Base-by-base conservation (phyloP, 1,140 invertebrate genomes). In the Ridgeia piscesae region DNA sequence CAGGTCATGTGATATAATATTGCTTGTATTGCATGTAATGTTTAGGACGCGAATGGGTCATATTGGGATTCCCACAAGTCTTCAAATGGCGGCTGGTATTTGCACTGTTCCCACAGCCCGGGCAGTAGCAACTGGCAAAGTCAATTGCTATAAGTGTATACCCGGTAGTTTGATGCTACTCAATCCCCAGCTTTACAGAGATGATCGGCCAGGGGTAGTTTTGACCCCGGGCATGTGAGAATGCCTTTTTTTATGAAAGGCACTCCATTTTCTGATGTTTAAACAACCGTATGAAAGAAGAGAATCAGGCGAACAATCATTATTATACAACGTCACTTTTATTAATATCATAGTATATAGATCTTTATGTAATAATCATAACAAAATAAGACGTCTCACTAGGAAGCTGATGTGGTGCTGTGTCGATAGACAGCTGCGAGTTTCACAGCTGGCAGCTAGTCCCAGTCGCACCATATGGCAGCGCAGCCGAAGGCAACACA, bases 311-410 rank as follows among this genome's bases (percentile, higher is more conserved):
- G 0, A 77, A 1, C 58, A 21, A 8, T 77, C 58, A 77, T 77
- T 77, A 77, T 77, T 77, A 77, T 77, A 77, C 58, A 77, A 77
- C 58, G 58, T 77, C 58, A 77, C 58, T 77, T n/a, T 77, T 77
- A 77, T 77, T 77, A 77, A 77, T 77, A 77, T 77, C 58, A 21
- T 77, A 77, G 58, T 77, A 77, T 77, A 77, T 77, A 77, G 58
- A 77, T 77, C 58, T 77, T 77, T 77, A 77, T 77, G 58, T 77
- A 77, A 27, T 77, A 77, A 77, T 77, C 58, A 77, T 77, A 77
- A 77, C 27, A 77, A 77, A 77, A 77, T 77, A 77, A 77, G 58
- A 77, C 58, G 58, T 77, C 58, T 77, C 58, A 77, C 58, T 77
- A 77, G 2, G 6, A 77, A 77, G 58, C 58, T 21, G 58, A 77